Base-by-base conservation (phyloP, 2,888 invertebrate genomes). In the Drosophila siamana region DNA sequence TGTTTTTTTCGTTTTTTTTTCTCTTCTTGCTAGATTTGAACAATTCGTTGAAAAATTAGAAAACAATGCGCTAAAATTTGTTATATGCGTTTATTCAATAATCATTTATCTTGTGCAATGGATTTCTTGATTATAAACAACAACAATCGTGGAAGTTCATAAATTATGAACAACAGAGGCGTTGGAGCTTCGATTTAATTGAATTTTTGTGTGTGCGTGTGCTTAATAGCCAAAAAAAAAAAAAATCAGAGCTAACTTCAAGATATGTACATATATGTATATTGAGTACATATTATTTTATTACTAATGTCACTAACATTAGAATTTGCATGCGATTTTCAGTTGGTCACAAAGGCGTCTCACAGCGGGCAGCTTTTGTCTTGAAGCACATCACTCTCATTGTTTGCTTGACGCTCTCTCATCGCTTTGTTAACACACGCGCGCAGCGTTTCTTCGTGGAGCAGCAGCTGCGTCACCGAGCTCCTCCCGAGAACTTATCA, bases 51-150 rank as follows among this genome's bases (percentile, higher is more conserved):
- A 76, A 82, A 63, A 59, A 64, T 66, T 51, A 43, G 57, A 52
- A 77, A 76, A 83, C 87, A 83, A 83, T 87, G 82, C 74, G 72
- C 76, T 72, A 87, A 82, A 33, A 83, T 83, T 83, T 87, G 87
- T 66, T 57, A 48, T 48, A 22, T 36, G 33, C 30, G 54, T 64
- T 22, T 65, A 70, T 86, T 78, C 76, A 78, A 83, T 81, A 85
- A 86, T 85, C 83, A 83, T 87, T 86, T 87, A 84, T 83, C 81
- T 84, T 80, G 57, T 68, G 68, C 76, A 55, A 62, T 71, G 51
- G 69, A 63, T 63, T 85, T 78, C 70, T 69, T 73, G 68, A 85
- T 81, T 81, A 73, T 82, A 81, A 82, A 82, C 80, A 82, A 59
- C 15, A 48, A 43, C 8, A 43, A 40, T 43, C 38, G 46, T 43